Evolutionary conservation across 2,888 invertebrate genomes (phyloP).

Genomic region (Stenoptilia bipunctidactyla): DNA sequence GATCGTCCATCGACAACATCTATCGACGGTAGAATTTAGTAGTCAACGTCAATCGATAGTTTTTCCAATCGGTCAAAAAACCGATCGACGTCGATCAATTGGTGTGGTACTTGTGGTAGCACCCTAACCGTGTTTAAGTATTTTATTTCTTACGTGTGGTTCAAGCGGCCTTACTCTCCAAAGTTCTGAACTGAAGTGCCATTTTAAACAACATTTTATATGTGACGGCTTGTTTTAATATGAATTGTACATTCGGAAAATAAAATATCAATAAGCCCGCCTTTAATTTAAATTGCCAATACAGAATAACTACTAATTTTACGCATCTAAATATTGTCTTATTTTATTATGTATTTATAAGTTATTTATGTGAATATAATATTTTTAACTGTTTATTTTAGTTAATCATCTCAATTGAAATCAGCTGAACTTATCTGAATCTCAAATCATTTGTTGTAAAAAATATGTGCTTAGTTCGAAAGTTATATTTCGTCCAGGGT

Average conservation of each 20-base stretch:
- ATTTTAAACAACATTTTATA: constrained; percentile 41
- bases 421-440: constrained; percentile 67
- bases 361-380: constrained; percentile 67
- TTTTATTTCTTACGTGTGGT: no score
- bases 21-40: no score
- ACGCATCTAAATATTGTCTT: constrained; percentile 57
- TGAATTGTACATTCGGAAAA: no score
- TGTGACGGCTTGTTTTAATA: constrained; percentile 34
- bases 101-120: no score
- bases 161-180: no score
- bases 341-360: constrained; percentile 39
- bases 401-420: constrained; percentile 47
- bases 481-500: constrained; percentile 60
- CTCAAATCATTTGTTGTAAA: constrained; percentile 52
- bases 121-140: no score
- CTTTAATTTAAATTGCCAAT: constrained; percentile 18
- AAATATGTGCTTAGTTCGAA: constrained; percentile 45
- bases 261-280: no score
- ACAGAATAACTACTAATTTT: constrained; percentile 22
- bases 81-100: no score
- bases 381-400: constrained; percentile 49
- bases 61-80: no score
- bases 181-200: constrained; percentile 30
- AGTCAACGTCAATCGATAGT: no score
- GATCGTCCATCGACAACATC: no score